Conservation (phyloP, 2,797 vertebrate genomes). For the Coregonus ussuriensis region DNA sequence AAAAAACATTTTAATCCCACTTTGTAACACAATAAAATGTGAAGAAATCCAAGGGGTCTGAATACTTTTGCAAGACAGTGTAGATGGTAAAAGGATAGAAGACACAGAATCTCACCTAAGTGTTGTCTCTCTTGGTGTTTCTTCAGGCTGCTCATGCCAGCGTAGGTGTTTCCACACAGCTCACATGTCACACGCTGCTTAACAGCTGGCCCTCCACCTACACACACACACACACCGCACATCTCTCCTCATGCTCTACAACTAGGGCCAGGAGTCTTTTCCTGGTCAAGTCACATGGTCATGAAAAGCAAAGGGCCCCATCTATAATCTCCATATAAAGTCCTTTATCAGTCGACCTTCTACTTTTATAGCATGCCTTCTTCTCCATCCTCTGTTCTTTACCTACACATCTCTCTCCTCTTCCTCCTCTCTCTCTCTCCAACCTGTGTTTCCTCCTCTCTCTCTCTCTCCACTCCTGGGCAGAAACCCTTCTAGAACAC, state of each 20-base stretch:
- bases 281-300: too few relatives aligned
- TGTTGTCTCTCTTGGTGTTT: constrained; percentile 88
- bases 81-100: too few relatives aligned
- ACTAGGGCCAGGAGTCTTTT: background rate
- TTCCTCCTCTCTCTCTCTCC: too few relatives aligned
- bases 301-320: too few relatives aligned
- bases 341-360: background rate
- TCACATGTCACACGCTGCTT: constrained; percentile 79
- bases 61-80: too few relatives aligned
- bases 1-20: too few relatives aligned
- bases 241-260: background rate
- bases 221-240: constrained; percentile 13
- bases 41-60: too few relatives aligned
- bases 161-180: constrained; percentile 94
- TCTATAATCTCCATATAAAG: background rate
- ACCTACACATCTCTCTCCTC: background rate
- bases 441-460: too few relatives aligned
- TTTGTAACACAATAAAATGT: too few relatives aligned
- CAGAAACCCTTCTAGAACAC: background rate
- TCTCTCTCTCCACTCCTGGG: too few relatives aligned
- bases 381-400: background rate
- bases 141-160: constrained; percentile 95
- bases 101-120: constrained; percentile 56
- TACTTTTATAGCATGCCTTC: too few relatives aligned
- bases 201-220: constrained; percentile 89